Conservation (phyloP, 2,113 vertebrate species). For the Gymnogyps californianus region DNA sequence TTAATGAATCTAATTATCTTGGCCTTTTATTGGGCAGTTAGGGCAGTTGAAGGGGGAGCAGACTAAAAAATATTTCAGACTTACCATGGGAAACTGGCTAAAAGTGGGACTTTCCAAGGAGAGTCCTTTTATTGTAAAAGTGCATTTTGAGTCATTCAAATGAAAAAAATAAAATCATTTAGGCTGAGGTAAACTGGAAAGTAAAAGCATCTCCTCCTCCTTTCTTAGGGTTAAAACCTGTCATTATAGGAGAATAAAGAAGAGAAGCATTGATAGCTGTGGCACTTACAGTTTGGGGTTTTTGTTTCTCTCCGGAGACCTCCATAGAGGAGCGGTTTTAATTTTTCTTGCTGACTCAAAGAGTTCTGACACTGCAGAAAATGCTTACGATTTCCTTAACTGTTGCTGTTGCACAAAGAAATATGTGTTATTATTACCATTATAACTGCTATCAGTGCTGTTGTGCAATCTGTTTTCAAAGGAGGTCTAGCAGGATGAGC, state of each 20-base stretch:
- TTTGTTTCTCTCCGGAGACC: background rate
- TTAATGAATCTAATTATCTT: background rate
- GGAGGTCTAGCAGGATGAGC: background rate
- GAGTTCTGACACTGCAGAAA: background rate
- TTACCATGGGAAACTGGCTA: background rate
- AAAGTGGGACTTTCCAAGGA: background rate
- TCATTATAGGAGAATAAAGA: background rate
- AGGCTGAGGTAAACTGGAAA: background rate
- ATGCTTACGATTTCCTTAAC: background rate
- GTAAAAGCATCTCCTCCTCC: background rate
- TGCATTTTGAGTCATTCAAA: background rate
- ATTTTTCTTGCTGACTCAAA: background rate
- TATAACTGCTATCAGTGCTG: background rate
- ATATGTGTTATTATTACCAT: background rate
- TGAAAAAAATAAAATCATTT: background rate
- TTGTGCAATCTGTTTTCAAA: conserved; percentile 39
- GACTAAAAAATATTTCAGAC: background rate
- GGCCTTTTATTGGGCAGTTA: background rate
- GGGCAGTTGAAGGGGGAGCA: background rate
- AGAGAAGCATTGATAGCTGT: background rate
- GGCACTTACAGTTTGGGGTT: background rate
- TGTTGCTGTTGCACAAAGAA: background rate
- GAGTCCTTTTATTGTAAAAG: background rate
- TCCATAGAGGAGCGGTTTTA: background rate
- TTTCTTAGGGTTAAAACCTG: background rate